A percentile compares a stretch with the other conserved stretches of the same genome.
These are phyloP conservation scores for Oeneis ivallda DNA, from an alignment of 2,888 invertebrate genomes.

Conservation along the genomic window DNA sequence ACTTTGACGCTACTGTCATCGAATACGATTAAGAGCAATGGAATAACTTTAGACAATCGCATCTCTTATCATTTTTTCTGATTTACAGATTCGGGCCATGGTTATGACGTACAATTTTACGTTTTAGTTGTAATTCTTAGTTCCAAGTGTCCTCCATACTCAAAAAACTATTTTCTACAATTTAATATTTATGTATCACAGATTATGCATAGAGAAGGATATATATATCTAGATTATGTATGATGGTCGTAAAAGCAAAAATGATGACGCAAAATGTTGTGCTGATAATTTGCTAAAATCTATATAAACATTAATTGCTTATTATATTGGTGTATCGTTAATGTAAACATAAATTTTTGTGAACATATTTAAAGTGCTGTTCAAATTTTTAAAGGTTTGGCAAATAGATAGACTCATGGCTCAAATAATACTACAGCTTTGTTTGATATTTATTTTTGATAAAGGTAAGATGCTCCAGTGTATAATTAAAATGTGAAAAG, in stretches of 20 bases:
- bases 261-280: constrained; percentile 53
- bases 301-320: constrained; percentile 23
- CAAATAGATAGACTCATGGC: constrained; percentile 44
- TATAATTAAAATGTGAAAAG: not conserved
- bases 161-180: too few relatives aligned
- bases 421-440: constrained; percentile 51
- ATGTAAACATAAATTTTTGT: not conserved
- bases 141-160: too few relatives aligned
- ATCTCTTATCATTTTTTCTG: too few relatives aligned
- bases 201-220: too few relatives aligned
- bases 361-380: not conserved
- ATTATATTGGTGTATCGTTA: not conserved
- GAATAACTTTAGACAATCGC: too few relatives aligned
- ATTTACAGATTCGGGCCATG: too few relatives aligned
- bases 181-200: too few relatives aligned
- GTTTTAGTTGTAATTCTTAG: too few relatives aligned
- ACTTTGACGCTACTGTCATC: too few relatives aligned
- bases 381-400: not conserved
- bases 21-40: too few relatives aligned
- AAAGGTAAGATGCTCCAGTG: constrained; percentile 36
- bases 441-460: constrained; percentile 54
- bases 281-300: constrained; percentile 34
- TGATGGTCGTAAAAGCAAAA: constrained; percentile 17
- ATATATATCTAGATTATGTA: too few relatives aligned
- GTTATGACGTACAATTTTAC: too few relatives aligned